A percentile compares a stretch with the other conserved stretches of the same genome.
These are phyloP conservation scores for Otis tarda DNA, from an alignment of 2,113 vertebrate genomes.

Conservation along the genomic window DNA sequence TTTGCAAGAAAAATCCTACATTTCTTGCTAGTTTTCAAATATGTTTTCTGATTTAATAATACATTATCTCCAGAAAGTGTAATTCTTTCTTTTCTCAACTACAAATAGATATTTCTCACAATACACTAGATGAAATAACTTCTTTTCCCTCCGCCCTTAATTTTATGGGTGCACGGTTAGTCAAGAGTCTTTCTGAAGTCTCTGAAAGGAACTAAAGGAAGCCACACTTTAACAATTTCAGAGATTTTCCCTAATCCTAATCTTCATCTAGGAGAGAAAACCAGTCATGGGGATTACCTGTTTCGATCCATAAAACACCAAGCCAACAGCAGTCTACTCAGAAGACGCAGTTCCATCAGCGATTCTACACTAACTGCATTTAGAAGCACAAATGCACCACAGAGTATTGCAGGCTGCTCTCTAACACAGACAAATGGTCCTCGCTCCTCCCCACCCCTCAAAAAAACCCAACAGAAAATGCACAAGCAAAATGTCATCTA, in stretches of 20 bases:
- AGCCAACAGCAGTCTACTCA: background rate
- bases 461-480: background rate
- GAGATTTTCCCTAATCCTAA: background rate
- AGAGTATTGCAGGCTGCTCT: background rate
- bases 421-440: background rate
- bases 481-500: background rate
- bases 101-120: background rate
- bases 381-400: background rate
- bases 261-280: background rate
- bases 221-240: fast-evolving
- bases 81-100: background rate
- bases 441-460: fast-evolving
- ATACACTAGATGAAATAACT: background rate
- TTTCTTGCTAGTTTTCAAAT: background rate
- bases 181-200: background rate
- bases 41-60: background rate
- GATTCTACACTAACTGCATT: background rate
- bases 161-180: background rate
- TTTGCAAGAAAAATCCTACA: background rate
- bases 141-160: background rate
- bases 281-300: background rate
- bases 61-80: background rate
- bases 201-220: background rate
- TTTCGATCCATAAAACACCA: background rate
- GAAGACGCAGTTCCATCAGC: background rate